These are phyloP conservation scores for Lasiurus borealis DNA, from an alignment of 2,113 vertebrate species.

Conservation along the genomic window DNA sequence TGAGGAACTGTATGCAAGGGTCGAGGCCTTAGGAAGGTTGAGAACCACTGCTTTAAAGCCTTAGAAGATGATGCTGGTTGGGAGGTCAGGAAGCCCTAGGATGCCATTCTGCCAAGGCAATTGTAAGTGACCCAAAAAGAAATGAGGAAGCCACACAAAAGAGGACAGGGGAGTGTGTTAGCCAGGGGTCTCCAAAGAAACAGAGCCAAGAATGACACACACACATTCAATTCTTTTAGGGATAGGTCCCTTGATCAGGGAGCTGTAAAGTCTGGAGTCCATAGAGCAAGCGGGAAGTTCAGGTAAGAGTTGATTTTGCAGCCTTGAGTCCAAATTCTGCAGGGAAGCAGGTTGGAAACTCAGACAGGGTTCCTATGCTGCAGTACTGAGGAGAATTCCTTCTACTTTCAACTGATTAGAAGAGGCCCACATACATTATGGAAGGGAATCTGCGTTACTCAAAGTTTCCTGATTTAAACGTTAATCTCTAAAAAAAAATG, in stretches of 20 bases:
- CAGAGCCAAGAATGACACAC: not conserved
- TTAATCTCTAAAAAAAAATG: not conserved
- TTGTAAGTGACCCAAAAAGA: not conserved
- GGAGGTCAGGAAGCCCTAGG: not conserved
- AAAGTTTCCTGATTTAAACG: not conserved
- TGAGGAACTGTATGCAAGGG: no score
- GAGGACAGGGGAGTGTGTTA: not conserved
- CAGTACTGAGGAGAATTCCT: not conserved
- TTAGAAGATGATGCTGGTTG: not conserved
- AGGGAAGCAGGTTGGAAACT: not conserved
- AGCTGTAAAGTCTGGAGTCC: not conserved
- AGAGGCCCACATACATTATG: not conserved
- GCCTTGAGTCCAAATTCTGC: not conserved
- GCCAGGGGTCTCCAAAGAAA: not conserved
- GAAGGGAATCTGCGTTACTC: not conserved
- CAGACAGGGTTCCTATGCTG: not conserved
- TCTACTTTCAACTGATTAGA: not conserved
- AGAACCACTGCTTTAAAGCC: no score
- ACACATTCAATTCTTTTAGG: not conserved
- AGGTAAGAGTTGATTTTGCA: not conserved
- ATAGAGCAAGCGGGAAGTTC: not conserved
- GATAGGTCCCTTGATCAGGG: rapidly evolving
- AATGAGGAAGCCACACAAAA: not conserved
- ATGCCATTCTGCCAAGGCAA: not conserved
- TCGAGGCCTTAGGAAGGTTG: no score